A percentile compares a stretch with the other conserved stretches of the same genome.
Conservation (phyloP, 2,888 invertebrate species). For the Amiota minor region DNA sequence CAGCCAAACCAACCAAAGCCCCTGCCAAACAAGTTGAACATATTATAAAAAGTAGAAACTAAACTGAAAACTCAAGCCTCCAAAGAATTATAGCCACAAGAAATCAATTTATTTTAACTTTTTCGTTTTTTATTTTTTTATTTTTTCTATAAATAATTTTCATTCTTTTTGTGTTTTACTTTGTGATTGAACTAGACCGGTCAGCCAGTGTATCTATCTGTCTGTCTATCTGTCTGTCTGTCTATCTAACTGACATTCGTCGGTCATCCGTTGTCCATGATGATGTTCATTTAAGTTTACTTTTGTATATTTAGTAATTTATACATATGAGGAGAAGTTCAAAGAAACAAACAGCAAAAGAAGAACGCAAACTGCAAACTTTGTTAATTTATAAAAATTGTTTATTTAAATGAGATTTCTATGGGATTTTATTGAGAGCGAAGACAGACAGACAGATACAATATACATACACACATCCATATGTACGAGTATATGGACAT, state of each 20-base stretch:
- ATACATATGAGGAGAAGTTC: too few species aligned
- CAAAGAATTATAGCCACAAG: conserved; percentile 50
- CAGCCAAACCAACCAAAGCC: background rate
- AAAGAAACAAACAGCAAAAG: too few species aligned
- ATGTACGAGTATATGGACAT: background rate
- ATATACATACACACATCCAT: background rate
- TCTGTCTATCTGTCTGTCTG: background rate
- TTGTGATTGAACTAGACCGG: too few species aligned
- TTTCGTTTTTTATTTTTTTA: background rate
- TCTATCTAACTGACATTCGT: background rate
- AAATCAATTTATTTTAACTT: conserved; percentile 51
- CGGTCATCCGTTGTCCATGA: too few species aligned
- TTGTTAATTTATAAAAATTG: conserved; percentile 5
- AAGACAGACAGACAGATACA: too few species aligned
- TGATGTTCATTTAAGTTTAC: too few species aligned
- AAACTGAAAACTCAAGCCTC: background rate
- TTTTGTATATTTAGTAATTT: too few species aligned
- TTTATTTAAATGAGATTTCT: conserved; percentile 17
- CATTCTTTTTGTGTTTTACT: too few species aligned
- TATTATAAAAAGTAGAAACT: background rate
- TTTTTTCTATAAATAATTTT: conserved; percentile 10
- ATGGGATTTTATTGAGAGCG: background rate
- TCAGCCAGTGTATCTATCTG: too few species aligned
- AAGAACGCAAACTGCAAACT: background rate
- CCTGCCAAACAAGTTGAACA: background rate